Evolutionary conservation across 2,113 vertebrate species (phyloP).

Genomic region (Empidonax alnorum): DNA sequence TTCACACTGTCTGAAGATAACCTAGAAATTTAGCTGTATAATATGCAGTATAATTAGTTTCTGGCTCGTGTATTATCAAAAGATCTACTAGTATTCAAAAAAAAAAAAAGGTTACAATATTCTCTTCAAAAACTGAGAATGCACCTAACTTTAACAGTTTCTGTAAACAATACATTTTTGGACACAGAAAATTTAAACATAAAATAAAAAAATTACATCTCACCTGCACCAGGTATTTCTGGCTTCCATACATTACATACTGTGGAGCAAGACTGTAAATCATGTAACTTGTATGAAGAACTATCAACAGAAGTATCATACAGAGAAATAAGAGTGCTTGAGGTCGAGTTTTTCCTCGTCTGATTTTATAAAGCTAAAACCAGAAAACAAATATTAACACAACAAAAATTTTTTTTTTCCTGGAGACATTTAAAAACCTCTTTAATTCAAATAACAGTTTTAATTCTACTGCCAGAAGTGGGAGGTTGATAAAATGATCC

Average conservation of each 20-base stretch:
- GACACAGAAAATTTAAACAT: neutral
- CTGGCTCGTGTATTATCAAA: neutral
- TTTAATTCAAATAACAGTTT: neutral
- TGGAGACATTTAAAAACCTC: neutral
- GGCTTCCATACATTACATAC: conserved; percentile 98
- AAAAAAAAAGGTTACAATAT: neutral
- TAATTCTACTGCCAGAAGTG: neutral
- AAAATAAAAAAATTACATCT: conserved; percentile 11
- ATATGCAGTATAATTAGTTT: neutral
- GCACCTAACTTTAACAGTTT: neutral
- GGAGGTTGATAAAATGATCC: neutral
- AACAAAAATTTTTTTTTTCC: neutral
- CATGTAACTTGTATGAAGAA: conserved; percentile 97
- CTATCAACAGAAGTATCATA: conserved; percentile 96
- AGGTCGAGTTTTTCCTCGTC: conserved; percentile 89
- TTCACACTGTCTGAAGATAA: neutral
- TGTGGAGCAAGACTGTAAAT: conserved; percentile 98
- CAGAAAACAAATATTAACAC: neutral
- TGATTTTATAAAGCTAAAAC: conserved; percentile 92
- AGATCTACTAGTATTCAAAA: neutral
- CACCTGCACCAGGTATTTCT: conserved; percentile 92
- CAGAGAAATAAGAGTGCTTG: conserved; percentile 97
- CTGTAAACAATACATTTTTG: neutral
- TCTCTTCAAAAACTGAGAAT: neutral
- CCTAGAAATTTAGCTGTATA: neutral